Conservation (phyloP, 1,140 invertebrate species). For the Phenacoccus solenopsis region DNA sequence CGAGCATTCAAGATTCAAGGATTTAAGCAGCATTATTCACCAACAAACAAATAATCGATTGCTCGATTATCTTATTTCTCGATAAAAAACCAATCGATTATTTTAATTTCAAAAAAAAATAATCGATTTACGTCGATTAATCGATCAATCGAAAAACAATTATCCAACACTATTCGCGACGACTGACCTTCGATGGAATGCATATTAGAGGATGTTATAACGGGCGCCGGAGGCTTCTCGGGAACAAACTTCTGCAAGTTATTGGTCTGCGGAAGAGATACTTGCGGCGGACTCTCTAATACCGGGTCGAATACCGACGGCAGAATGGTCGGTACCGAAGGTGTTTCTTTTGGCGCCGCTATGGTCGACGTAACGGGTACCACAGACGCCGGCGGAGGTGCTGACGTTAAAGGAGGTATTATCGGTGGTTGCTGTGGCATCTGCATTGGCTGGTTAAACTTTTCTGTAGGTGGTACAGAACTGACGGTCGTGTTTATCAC, state of each 20-base stretch:
- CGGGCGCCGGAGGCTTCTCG: background rate
- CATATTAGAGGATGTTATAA: background rate
- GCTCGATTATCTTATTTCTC: too few relatives aligned
- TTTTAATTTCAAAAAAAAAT: too few relatives aligned
- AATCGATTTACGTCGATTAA: too few relatives aligned
- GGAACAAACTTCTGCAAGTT: background rate
- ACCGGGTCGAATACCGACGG: slow-evolving; percentile 52
- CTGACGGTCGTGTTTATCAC: background rate
- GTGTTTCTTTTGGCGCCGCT: slow-evolving; percentile 18
- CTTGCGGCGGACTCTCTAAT: slow-evolving; percentile 30
- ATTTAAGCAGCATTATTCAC: too few relatives aligned
- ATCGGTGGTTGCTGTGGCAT: background rate
- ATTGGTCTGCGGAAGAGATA: background rate
- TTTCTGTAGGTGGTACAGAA: background rate
- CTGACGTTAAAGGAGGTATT: background rate
- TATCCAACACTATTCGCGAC: too few relatives aligned
- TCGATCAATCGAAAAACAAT: too few relatives aligned
- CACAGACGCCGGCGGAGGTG: slow-evolving; percentile 33
- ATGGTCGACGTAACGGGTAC: slow-evolving; percentile 29
- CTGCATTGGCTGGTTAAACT: background rate
- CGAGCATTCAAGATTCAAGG: too few relatives aligned
- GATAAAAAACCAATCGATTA: too few relatives aligned
- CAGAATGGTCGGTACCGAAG: slow-evolving; percentile 27
- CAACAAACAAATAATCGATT: too few relatives aligned
- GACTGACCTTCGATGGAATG: slow-evolving; percentile 6